Evolutionary conservation across 1,140 invertebrate genomes (phyloP).

Genomic region (Drosophila kikkawai): DNA sequence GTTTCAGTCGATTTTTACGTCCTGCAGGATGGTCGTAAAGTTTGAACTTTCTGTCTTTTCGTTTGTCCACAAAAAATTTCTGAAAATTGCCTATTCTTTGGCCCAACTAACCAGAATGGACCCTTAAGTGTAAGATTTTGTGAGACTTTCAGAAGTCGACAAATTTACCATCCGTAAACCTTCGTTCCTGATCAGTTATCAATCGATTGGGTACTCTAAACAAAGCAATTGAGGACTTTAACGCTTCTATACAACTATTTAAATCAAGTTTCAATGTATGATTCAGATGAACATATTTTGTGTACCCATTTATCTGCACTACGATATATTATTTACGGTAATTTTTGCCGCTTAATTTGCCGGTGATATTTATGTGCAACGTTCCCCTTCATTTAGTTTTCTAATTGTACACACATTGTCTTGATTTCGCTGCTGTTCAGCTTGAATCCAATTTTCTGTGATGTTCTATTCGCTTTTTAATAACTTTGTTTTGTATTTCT

Average conservation of each 20-base stretch:
- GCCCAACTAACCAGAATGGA: too few species aligned
- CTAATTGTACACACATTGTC: neutral
- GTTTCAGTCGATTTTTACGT: too few species aligned
- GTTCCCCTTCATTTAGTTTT: neutral
- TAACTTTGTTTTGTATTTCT: neutral
- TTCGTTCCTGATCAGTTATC: neutral
- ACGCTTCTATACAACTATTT: too few species aligned
- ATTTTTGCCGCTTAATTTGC: neutral
- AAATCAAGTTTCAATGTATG: too few species aligned
- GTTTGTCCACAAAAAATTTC: too few species aligned
- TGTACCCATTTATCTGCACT: neutral
- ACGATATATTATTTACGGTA: neutral
- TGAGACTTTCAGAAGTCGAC: neutral
- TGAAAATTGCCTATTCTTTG: too few species aligned
- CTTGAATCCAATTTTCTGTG: neutral
- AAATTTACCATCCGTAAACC: neutral
- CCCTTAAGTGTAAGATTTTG: neutral
- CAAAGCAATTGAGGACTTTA: neutral
- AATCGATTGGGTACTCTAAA: neutral
- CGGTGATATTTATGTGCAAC: neutral
- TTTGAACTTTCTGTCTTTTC: too few species aligned
- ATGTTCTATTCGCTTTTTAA: neutral
- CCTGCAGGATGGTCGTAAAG: too few species aligned
- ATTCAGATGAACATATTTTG: neutral
- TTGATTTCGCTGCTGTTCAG: neutral